Base-by-base conservation (phyloP, 2,888 invertebrate species). In the Petrophora chlorosata region DNA sequence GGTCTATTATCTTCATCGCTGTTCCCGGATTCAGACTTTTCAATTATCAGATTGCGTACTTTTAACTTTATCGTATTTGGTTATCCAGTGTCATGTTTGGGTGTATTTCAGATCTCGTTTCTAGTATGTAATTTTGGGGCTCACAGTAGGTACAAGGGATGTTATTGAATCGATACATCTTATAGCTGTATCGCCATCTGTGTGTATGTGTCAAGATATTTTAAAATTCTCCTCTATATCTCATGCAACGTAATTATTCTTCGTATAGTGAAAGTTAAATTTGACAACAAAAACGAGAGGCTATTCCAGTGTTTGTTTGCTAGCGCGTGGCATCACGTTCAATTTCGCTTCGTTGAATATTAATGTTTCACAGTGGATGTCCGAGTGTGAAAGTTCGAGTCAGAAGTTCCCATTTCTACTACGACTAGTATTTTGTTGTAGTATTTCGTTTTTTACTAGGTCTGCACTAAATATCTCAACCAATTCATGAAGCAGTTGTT, bases 341-440 rank as follows among this genome's bases (percentile, higher is more conserved):
- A 70, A 69, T 70, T 85, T 81, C 83, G 85, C 82, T 72, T 43
- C 54, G 46, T 61, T 70, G 86, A 75, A 85, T 86, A 80, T 79
- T 82, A 83, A 85, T 79, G 68, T 67, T 65, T 60, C 69, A 52
- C 61, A 60, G 65, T 61, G 60, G 63, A 67, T 67, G 70, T 73
- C 70, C 70, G 62, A n/a, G n/a, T n/a, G n/a, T n/a, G n/a, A n/a
- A n/a, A n/a, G n/a, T n/a, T n/a, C n/a, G n/a, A n/a, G n/a, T n/a
- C n/a, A n/a, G n/a, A n/a, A n/a, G n/a, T n/a, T n/a, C n/a, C n/a
- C n/a, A n/a, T n/a, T n/a, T n/a, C n/a, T 36, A 44, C 23, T 15
- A 30, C 16, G 14, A 2, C 29, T 29, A 15, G 3, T 8, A 5
- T 3, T 7, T 16, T 12, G 10, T 36, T 36, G n/a, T n/a, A n/a